Evolutionary conservation across 2,797 vertebrate genomes (phyloP).

Genomic region (Tenualosa thibaudeaui): DNA sequence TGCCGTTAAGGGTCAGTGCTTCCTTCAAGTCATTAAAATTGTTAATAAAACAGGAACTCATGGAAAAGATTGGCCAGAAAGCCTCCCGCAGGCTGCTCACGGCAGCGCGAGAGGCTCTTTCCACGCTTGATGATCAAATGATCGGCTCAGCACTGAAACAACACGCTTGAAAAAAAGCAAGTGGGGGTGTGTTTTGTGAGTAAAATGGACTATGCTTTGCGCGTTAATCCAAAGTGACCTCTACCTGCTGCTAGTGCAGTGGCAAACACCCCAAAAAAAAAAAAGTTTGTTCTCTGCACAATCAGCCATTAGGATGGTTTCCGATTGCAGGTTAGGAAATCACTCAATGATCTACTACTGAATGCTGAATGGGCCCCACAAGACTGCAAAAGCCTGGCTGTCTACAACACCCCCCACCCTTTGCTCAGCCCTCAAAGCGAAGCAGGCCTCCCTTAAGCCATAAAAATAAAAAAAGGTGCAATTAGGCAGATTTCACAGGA

Average conservation of each 20-base stretch:
- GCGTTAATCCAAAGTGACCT: slow-evolving; percentile 60
- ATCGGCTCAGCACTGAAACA: not conserved
- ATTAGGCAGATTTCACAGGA: slow-evolving; percentile 82
- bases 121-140: slow-evolving; percentile 60
- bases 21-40: slow-evolving; percentile 70
- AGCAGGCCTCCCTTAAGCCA: slow-evolving; percentile 63
- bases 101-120: slow-evolving; percentile 51
- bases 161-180: not conserved
- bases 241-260: slow-evolving; percentile 57
- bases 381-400: not conserved
- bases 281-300: not conserved
- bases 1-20: slow-evolving; percentile 63
- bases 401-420: slow-evolving; percentile 12
- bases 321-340: slow-evolving; percentile 3
- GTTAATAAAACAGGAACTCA: slow-evolving; percentile 62
- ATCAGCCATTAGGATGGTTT: slow-evolving; percentile 8
- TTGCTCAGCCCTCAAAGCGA: slow-evolving; percentile 58
- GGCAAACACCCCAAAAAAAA: not conserved
- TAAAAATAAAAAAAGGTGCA: slow-evolving; percentile 76
- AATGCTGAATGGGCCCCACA: slow-evolving; percentile 15
- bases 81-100: slow-evolving; percentile 55
- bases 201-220: slow-evolving; percentile 62
- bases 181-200: slow-evolving; percentile 38
- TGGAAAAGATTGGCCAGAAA: slow-evolving; percentile 60
- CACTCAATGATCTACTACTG: slow-evolving; percentile 8